These are phyloP conservation scores for Epinotia demarniana DNA, from an alignment of 2,888 invertebrate species.

Conservation along the genomic window DNA sequence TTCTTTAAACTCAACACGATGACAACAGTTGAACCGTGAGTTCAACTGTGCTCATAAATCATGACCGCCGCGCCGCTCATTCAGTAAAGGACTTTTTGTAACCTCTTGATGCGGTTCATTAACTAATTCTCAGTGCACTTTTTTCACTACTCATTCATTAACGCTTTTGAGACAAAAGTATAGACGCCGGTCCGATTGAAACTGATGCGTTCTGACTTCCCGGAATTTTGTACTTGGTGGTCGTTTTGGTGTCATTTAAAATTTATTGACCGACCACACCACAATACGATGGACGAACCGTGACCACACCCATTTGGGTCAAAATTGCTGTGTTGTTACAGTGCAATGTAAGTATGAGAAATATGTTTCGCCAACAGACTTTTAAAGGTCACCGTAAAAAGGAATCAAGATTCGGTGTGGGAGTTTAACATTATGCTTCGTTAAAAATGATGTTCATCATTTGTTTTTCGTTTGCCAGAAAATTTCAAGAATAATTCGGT, in stretches of 20 bases:
- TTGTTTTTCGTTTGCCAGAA: constrained; percentile 6
- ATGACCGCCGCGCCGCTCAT: constrained; percentile 17
- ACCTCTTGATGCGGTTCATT: constrained; percentile 28
- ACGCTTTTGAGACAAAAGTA: constrained; percentile 52
- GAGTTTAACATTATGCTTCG: constrained; percentile 2
- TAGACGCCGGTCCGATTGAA: constrained; percentile 66
- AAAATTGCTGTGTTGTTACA: constrained; percentile 36
- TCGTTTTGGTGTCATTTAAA: constrained; percentile 51
- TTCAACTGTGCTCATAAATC: constrained; percentile 23
- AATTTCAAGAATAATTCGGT: neutral
- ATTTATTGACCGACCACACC: constrained; percentile 52
- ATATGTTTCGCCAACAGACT: constrained; percentile 5
- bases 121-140: constrained; percentile 40
- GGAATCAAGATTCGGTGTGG: constrained; percentile 22
- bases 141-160: constrained; percentile 36
- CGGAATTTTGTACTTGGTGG: constrained; percentile 63
- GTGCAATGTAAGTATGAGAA: constrained; percentile 28
- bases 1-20: constrained; percentile 32
- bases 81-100: constrained; percentile 34
- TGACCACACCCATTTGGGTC: constrained; percentile 37
- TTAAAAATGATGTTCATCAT: constrained; percentile 13
- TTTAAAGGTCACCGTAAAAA: constrained; percentile 31
- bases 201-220: constrained; percentile 59
- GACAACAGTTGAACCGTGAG: constrained; percentile 23
- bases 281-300: constrained; percentile 34